phyloP scores from a whole-genome alignment of 2,113 vertebrate species.

The Atractosteus spatula region DNA sequence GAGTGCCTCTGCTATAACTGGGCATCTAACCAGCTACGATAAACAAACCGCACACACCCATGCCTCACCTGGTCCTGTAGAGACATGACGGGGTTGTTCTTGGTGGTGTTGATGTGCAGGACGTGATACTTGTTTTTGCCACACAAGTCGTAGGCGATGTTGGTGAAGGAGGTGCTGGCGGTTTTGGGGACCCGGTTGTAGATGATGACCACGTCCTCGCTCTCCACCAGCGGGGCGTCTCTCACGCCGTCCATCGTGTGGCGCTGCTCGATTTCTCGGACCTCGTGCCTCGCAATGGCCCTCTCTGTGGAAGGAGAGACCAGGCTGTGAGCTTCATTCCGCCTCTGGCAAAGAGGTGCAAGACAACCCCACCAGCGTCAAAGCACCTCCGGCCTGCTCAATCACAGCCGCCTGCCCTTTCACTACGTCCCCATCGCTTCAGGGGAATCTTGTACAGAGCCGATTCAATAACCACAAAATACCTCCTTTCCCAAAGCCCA shows the following conservation, averaged over 20 bases:
- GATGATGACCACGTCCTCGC: constrained; percentile 84
- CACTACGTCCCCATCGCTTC: constrained; percentile 11
- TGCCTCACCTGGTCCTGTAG: constrained; percentile 92
- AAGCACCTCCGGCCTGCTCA: not conserved
- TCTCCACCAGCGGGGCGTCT: constrained; percentile 60
- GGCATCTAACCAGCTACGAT: no score
- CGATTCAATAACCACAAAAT: not conserved
- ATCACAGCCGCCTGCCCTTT: not conserved
- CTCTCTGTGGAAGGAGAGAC: constrained; percentile 63
- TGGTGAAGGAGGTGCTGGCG: constrained; percentile 98
- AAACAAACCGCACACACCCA: no score
- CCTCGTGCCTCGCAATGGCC: constrained; percentile 85
- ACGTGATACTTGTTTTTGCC: constrained; percentile 93
- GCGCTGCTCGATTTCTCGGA: constrained; percentile 85
- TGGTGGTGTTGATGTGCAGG: constrained; percentile 98
- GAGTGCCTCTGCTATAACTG: no score
- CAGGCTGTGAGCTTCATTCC: not conserved
- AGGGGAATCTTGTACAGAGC: not conserved
- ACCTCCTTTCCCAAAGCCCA: not conserved
- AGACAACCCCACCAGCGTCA: not conserved
- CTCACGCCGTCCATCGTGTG: constrained; percentile 70
- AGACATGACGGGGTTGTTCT: constrained; percentile 99
- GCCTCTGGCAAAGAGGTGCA: not conserved
- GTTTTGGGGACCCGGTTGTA: constrained; percentile 98
- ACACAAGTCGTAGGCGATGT: constrained; percentile 82